A percentile compares a stretch with the other conserved stretches of the same genome.
Conservation (phyloP, 2,113 vertebrate species). For the Sprattus sprattus region DNA sequence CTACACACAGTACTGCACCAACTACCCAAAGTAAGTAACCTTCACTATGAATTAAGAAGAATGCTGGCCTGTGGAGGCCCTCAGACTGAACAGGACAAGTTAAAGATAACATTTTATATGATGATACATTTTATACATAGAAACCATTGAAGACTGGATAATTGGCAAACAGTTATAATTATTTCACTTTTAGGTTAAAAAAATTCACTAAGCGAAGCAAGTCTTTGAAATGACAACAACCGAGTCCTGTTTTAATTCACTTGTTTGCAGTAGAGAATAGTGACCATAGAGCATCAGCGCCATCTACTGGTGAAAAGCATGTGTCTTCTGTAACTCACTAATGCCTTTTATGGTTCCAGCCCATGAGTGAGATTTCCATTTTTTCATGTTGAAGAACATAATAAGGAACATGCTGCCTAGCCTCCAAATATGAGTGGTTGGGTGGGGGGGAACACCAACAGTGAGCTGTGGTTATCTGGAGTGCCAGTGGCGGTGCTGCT, state of each 20-base stretch:
- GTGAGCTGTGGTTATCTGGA: neutral
- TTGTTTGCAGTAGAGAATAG: neutral
- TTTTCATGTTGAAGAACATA: neutral
- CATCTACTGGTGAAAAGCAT: neutral
- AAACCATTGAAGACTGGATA: neutral
- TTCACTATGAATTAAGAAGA: neutral
- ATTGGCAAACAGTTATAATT: neutral
- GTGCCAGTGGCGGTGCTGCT: neutral
- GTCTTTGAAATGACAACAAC: neutral
- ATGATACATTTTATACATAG: neutral
- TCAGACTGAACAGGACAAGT: neutral
- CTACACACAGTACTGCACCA: constrained; percentile 96
- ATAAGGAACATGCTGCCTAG: neutral
- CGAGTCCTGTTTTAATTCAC: neutral
- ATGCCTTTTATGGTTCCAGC: neutral
- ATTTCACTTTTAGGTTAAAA: neutral
- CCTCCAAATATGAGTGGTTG: neutral
- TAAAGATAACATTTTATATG: neutral
- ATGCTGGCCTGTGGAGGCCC: too few species aligned
- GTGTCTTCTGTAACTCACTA: neutral
- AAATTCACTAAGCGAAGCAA: neutral
- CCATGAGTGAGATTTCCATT: neutral
- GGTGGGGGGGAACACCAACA: neutral
- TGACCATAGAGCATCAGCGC: neutral
- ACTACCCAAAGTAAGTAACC: constrained; percentile 89